phyloP scores from a whole-genome alignment of 1,140 invertebrate species.

The Probaryconus sp. region DNA sequence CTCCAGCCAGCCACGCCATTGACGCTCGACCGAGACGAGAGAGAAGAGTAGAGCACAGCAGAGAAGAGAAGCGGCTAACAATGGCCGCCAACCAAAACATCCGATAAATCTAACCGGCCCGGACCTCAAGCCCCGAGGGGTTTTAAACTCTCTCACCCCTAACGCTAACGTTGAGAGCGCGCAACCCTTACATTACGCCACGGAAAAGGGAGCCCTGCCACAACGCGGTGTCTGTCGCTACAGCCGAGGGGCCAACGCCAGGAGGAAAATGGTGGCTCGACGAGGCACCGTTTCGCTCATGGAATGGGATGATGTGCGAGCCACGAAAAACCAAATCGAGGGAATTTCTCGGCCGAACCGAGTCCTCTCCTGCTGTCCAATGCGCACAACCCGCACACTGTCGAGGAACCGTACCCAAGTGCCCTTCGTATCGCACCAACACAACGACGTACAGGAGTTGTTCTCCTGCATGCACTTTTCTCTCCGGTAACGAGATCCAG shows the following conservation, averaged over 20 bases:
- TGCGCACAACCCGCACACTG: slow-evolving; percentile 34
- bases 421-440: too few species aligned
- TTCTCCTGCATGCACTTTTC: slow-evolving; percentile 36
- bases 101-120: slow-evolving; percentile 79
- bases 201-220: slow-evolving; percentile 70
- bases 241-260: slow-evolving; percentile 36
- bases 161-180: slow-evolving; percentile 68
- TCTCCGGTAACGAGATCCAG: slow-evolving; percentile 54
- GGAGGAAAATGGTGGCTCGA: slow-evolving; percentile 54
- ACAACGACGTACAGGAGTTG: too few species aligned
- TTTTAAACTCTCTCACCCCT: slow-evolving; percentile 76
- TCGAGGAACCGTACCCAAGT: background rate
- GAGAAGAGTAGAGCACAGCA: slow-evolving; percentile 24
- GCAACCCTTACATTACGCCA: slow-evolving; percentile 78
- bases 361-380: too few species aligned
- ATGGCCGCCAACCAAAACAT: slow-evolving; percentile 79
- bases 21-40: slow-evolving; percentile 28
- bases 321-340: slow-evolving; percentile 73
- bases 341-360: slow-evolving; percentile 61
- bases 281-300: slow-evolving; percentile 9
- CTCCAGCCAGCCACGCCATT: slow-evolving; percentile 22
- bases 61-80: slow-evolving; percentile 71
- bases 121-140: slow-evolving; percentile 77
- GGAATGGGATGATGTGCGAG: slow-evolving; percentile 67
- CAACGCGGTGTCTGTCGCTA: slow-evolving; percentile 60